phyloP scores from a whole-genome alignment of 1,140 invertebrate genomes.

The Teleogryllus occipitalis region DNA sequence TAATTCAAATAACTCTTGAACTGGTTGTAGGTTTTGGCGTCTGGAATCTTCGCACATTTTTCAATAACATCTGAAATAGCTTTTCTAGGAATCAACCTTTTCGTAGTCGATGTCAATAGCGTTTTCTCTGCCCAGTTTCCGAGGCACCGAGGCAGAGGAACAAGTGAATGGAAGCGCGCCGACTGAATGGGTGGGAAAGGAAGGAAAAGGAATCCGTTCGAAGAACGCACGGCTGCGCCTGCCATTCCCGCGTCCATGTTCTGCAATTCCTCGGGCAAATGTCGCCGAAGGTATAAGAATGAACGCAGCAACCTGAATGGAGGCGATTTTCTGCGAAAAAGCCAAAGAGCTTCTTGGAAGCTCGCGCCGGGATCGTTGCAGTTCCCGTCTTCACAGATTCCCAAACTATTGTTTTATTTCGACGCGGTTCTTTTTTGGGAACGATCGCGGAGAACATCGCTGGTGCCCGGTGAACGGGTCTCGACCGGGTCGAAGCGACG shows the following conservation, averaged over 20 bases:
- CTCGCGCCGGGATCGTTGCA: not conserved
- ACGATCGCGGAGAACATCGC: not conserved
- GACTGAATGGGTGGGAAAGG: not conserved
- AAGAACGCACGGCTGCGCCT: not conserved
- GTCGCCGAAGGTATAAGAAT: not conserved
- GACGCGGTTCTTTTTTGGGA: not conserved
- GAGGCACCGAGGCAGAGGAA: too few relatives aligned
- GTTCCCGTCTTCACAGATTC: not conserved
- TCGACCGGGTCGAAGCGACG: too few relatives aligned
- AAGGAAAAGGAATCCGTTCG: not conserved
- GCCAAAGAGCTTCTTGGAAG: not conserved
- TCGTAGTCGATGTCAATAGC: too few relatives aligned
- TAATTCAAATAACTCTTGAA: too few relatives aligned
- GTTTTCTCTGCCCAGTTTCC: too few relatives aligned
- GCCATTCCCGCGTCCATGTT: not conserved
- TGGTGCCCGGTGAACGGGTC: too few relatives aligned
- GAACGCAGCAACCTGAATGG: not conserved
- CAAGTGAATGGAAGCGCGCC: not conserved
- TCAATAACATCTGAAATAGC: too few relatives aligned
- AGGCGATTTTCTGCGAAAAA: not conserved
- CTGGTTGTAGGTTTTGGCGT: too few relatives aligned
- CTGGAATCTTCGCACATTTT: too few relatives aligned
- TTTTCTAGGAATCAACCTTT: too few relatives aligned
- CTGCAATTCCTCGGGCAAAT: not conserved
- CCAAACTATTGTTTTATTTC: constrained; percentile 5